Evolutionary conservation across 30 jellyfish, hydroid and myxozoan species (phyloP).

Genomic region (Calvadosia cruxmelitensis): DNA sequence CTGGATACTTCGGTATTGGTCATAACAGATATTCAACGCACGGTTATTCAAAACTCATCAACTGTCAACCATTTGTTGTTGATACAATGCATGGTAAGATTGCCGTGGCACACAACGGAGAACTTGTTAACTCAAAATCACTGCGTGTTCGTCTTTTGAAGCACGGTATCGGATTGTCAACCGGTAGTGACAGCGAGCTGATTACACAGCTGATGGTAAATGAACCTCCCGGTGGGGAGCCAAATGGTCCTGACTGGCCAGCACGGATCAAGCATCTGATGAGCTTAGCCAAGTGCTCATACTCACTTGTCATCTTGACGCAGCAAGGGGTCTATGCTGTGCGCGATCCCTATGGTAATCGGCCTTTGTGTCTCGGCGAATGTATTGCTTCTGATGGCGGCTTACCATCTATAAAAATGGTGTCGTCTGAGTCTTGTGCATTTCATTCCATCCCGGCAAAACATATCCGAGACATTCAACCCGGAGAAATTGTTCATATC

Average conservation of each 20-base stretch:
- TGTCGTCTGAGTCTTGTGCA: conserved; percentile 89
- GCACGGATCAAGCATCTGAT: conserved; percentile 61
- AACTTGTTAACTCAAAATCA: conserved; percentile 59
- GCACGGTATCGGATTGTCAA: conserved; percentile 80
- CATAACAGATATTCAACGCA: conserved; percentile 87
- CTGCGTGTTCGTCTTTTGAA: conserved; percentile 39
- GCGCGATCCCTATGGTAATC: conserved; percentile 85
- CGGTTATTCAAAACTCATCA: conserved; percentile 62
- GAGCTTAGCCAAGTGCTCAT: conserved; percentile 64
- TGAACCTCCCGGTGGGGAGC: conserved; percentile 94
- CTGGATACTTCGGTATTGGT: conserved; percentile 77
- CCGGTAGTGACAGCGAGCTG: conserved; percentile 81
- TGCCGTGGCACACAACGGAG: conserved; percentile 94
- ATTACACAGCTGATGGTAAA: conserved; percentile 73
- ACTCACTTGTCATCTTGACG: conserved; percentile 55
- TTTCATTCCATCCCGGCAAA: conserved; percentile 72
- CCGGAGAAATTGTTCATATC: conserved; percentile 80
- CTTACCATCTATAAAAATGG: conserved; percentile 20
- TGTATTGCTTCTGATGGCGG: conserved; percentile 5
- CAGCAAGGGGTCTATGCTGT: conserved; percentile 60
- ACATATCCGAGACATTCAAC: conserved; percentile 57
- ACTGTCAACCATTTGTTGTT: conserved; percentile 91
- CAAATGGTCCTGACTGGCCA: conserved; percentile 73
- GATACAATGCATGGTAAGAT: conserved; percentile 69
- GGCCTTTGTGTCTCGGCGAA: conserved; percentile 77